Evolutionary conservation across 1,140 invertebrate genomes (phyloP), one percentile per base, ranked within the genome.

Genomic region (Vollenhovia emeryi): DNA sequence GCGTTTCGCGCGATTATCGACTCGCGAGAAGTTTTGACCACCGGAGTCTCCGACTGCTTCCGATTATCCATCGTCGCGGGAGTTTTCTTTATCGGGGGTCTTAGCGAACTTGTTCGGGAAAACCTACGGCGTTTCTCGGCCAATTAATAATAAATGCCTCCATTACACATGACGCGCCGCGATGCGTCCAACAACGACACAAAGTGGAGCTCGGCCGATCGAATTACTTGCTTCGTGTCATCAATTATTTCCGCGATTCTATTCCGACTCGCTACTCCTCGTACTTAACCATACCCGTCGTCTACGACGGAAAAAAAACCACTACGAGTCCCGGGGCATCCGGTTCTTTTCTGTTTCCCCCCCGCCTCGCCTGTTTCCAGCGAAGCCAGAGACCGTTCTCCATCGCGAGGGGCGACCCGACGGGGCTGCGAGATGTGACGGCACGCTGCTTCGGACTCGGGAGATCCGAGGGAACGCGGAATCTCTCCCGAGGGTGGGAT

Each of bases 121-220:
- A 69, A 50, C 45, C 43, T 27, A 36, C 13, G n/a, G n/a, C 18
- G 11, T 60, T 18, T 60, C 24, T 6, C 15, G 8, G 1, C 7
- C 15, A 24, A 73, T 82, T 73, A 57, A 82, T 82, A 73, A 82
- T 82, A 33, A n/a, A 82, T 27, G 13, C 13, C n/a, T 27, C 50
- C 13, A 57, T 64, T 73, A 59, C 40, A 27, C 27, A 24, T n/a
- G 64, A 57, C 64, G 78, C 48, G 36, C 24, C 9, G n/a, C n/a
- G 7, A 45, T 45, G 66, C 45, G 66, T 73, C 64, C 50, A 66
- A 66, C 83, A 66, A 24, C 57, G 43, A 3, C 36, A 50, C 30
- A 84, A 76, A 75, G 57, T 84, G 1, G 55, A 75, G 59, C 33
- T 48, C 13, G 33, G 73, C 73, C 69, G 73, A 84, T 84, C 82